A percentile compares a stretch with the other conserved stretches of the same genome.
These are phyloP conservation scores for Craterocephalus amniculus DNA, from an alignment of 2,797 vertebrate genomes.

Conservation along the genomic window DNA sequence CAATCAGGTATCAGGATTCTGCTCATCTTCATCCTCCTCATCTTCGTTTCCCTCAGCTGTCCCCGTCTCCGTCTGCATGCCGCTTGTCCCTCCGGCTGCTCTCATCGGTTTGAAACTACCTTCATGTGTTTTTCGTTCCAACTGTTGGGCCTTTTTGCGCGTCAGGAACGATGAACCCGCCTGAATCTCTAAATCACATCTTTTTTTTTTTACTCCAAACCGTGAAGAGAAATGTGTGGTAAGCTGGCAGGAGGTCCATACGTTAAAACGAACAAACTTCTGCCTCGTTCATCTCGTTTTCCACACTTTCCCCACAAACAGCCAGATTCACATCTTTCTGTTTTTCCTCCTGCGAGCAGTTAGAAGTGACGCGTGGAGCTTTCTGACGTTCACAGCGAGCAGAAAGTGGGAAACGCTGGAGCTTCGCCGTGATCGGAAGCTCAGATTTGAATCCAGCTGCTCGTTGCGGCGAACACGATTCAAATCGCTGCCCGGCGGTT, in stretches of 20 bases:
- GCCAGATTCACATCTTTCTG: background rate
- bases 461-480: constrained; percentile 23
- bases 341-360: background rate
- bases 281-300: too few species aligned
- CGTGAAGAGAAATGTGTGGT: background rate
- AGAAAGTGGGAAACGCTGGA: background rate
- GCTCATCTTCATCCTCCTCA: constrained; percentile 11
- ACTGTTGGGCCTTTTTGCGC: background rate
- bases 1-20: constrained; percentile 89
- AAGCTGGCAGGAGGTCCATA: background rate
- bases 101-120: constrained; percentile 2
- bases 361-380: background rate
- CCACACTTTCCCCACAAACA: too few species aligned
- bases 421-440: constrained; percentile 38
- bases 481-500: constrained; percentile 14
- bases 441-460: constrained; percentile 57
- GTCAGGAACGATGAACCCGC: background rate
- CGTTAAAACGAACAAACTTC: too few species aligned
- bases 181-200: too few species aligned
- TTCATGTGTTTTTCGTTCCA: background rate
- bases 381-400: background rate
- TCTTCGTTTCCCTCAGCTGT: background rate
- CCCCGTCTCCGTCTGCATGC: constrained; percentile 34
- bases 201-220: background rate
- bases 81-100: constrained; percentile 29